A percentile compares a stretch with the other conserved stretches of the same genome.
These are phyloP conservation scores for Tridacna crocea DNA, from an alignment of 2,888 invertebrate genomes.

Conservation along the genomic window DNA sequence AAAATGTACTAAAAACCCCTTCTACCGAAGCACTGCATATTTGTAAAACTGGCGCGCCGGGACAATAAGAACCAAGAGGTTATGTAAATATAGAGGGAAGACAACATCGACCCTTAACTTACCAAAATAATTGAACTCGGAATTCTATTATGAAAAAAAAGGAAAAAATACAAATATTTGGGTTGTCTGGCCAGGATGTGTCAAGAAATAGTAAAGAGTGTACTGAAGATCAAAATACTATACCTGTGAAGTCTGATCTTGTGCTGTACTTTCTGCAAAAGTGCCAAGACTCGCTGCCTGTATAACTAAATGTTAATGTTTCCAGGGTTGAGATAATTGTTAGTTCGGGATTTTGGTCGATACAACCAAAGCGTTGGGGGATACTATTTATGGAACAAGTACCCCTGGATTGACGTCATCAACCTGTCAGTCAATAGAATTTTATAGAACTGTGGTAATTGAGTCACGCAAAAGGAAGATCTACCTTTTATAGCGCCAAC, in stretches of 20 bases:
- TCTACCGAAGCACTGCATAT: too few species aligned
- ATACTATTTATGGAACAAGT: constrained; percentile 19
- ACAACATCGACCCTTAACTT: too few species aligned
- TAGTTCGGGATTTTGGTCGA: neutral
- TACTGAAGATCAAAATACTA: neutral
- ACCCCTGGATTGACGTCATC: constrained; percentile 11
- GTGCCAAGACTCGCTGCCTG: neutral
- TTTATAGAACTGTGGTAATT: constrained; percentile 4
- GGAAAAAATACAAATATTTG: neutral
- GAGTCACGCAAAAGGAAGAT: constrained; percentile 15
- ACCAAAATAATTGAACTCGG: too few species aligned
- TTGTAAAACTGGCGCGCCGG: too few species aligned
- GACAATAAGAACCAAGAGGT: too few species aligned
- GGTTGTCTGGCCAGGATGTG: neutral
- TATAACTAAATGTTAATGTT: neutral
- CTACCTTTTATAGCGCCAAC: neutral
- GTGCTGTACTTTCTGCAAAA: neutral
- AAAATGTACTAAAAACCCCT: too few species aligned
- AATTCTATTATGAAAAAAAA: too few species aligned
- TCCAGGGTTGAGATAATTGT: neutral
- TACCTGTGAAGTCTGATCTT: neutral
- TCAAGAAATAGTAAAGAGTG: neutral
- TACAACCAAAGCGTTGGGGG: constrained; percentile 21
- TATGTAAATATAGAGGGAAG: too few species aligned
- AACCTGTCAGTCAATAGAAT: neutral